Conservation (phyloP, 2,113 vertebrate species). For the Pogona vitticeps region DNA sequence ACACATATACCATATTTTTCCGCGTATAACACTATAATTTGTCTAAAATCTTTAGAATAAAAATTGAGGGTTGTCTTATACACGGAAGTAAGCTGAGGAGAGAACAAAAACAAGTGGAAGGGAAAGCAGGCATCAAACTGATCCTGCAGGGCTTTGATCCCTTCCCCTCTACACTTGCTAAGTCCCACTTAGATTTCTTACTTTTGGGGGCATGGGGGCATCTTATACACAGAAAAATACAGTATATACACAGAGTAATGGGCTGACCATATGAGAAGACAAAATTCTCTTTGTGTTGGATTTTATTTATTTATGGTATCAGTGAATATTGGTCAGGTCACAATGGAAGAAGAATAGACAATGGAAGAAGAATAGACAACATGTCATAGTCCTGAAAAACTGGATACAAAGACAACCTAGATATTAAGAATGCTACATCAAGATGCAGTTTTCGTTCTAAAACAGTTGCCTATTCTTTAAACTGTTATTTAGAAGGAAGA, state of each 20-base stretch:
- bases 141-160: too few species aligned
- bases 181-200: too few species aligned
- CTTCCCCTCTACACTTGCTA: too few species aligned
- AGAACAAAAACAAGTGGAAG: too few species aligned
- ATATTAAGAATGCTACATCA: conserved; percentile 22
- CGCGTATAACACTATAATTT: too few species aligned
- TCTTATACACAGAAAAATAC: too few species aligned
- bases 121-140: too few species aligned
- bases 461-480: neutral
- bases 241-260: conserved; percentile 36
- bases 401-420: conserved; percentile 7
- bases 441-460: neutral
- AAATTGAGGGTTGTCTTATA: too few species aligned
- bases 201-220: too few species aligned
- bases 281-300: neutral
- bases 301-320: conserved; percentile 50
- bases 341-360: conserved; percentile 37
- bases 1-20: too few species aligned
- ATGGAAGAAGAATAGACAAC: conserved; percentile 33
- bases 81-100: too few species aligned
- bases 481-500: neutral
- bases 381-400: conserved; percentile 25
- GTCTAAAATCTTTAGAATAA: too few species aligned
- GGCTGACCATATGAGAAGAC: conserved; percentile 44
- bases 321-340: conserved; percentile 34